Evolutionary conservation across 2,113 vertebrate genomes (phyloP).

Genomic region (Muscicapa adusta): DNA sequence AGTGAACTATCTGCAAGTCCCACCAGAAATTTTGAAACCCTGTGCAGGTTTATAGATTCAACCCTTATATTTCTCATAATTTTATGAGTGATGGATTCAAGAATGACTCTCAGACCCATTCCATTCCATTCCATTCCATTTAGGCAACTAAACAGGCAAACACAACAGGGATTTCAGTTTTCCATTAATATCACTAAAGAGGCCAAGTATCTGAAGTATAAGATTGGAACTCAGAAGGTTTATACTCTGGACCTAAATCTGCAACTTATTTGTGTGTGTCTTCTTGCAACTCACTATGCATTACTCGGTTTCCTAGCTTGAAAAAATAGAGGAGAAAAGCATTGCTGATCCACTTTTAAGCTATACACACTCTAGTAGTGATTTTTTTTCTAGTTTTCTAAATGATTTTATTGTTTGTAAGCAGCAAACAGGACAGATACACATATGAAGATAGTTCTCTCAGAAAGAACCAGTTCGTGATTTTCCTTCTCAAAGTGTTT

Average conservation of each 20-base stretch:
- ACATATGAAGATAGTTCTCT: background rate
- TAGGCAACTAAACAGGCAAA: background rate
- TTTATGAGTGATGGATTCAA: background rate
- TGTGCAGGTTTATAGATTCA: background rate
- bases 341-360: background rate
- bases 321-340: background rate
- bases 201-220: background rate
- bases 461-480: background rate
- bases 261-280: background rate
- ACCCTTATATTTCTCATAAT: background rate
- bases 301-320: background rate
- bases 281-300: background rate
- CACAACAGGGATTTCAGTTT: background rate
- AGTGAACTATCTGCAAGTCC: background rate
- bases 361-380: background rate
- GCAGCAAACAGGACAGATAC: background rate
- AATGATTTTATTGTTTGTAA: background rate
- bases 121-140: background rate
- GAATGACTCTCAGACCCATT: background rate
- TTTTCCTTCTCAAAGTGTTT: background rate
- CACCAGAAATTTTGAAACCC: background rate
- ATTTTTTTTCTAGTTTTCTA: background rate
- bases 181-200: background rate
- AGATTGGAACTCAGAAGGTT: background rate
- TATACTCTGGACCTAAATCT: background rate